phyloP scores from a whole-genome alignment of 2,797 vertebrate species.

The Gymnodraco acuticeps region DNA sequence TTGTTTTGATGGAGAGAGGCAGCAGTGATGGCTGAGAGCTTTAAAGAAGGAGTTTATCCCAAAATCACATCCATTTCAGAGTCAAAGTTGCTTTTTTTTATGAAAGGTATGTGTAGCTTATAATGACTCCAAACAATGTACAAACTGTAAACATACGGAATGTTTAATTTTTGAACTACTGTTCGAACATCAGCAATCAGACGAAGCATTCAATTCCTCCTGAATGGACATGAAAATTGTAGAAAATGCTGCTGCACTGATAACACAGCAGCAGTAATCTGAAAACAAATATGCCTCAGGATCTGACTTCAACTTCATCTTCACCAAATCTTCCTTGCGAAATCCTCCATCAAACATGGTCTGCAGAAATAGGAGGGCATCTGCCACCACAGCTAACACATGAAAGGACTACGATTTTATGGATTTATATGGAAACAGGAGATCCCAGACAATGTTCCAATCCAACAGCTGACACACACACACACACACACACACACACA shows the following conservation, averaged over 20 bases:
- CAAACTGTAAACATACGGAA: background rate
- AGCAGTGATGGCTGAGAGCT: background rate
- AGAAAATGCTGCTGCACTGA: background rate
- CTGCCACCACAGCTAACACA: background rate
- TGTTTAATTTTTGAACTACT: too few species aligned
- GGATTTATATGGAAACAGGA: slow-evolving; percentile 6
- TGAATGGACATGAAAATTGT: background rate
- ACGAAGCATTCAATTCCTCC: background rate
- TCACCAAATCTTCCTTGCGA: background rate
- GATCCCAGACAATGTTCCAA: slow-evolving; percentile 15
- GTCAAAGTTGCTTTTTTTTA: slow-evolving; percentile 2
- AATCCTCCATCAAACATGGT: background rate
- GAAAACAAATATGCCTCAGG: background rate
- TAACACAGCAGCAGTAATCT: too few species aligned
- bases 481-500: background rate
- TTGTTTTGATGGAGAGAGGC: slow-evolving; percentile 1
- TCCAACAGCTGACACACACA: slow-evolving; percentile 14
- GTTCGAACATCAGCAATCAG: background rate
- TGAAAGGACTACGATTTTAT: slow-evolving; percentile 7
- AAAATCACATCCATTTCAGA: background rate
- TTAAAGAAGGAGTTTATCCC: background rate
- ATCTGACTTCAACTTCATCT: too few species aligned
- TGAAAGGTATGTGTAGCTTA: background rate
- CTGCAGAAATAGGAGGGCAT: background rate
- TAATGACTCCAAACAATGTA: background rate